Base-by-base conservation (phyloP, 2,113 vertebrate genomes). In the Callopanchax toddi region DNA sequence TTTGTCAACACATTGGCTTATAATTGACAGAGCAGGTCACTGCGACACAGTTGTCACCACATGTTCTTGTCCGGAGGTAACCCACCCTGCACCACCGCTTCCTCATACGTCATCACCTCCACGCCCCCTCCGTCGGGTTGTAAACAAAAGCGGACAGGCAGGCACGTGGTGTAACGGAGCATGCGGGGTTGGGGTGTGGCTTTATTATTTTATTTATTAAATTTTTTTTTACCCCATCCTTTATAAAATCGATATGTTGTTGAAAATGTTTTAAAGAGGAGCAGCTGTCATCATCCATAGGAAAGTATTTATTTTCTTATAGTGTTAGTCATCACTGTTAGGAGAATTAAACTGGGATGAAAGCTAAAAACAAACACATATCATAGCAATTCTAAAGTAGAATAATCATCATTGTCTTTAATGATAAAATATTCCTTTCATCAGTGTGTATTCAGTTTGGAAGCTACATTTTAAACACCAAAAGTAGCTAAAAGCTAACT, bases 131-230 rank as follows among this genome's bases (percentile, higher is more conserved):
- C 25, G 50, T 32, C 32, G 42, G 39, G 64, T 88, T 87, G 89
- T 90, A 88, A 90, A 90, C 89, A 89, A 85, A 65, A 74, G 76
- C 22, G 46, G 79, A 71, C 87, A 84, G 74, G 76, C 22, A 52
- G 79, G 73, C 87, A 84, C 48, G 86, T 83, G 86, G 78, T 71
- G 18, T 50, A 54, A 4, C 21, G 18, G 51, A 79, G 45, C 86
- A 88, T 83, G 74, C 85, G 87, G 48, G 39, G 54, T 0, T 34
- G 49, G 59, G 68, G 34, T 16, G 55, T 34, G 32, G 32, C 60
- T 12, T 29, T 29, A 10, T 22, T 25, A n/a, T 44, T 16, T 23
- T 23, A n/a, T 20, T 13, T 44, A 2, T 12, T 37, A 12, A 3
- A 37, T 13, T 9, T 4, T 11, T 11, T 36, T 36, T 4, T 36